Percentiles rank a stretch among this genome's conserved stretches.
Conservation (phyloP, 2,797 vertebrate species). For the Propithecus deckenii region DNA sequence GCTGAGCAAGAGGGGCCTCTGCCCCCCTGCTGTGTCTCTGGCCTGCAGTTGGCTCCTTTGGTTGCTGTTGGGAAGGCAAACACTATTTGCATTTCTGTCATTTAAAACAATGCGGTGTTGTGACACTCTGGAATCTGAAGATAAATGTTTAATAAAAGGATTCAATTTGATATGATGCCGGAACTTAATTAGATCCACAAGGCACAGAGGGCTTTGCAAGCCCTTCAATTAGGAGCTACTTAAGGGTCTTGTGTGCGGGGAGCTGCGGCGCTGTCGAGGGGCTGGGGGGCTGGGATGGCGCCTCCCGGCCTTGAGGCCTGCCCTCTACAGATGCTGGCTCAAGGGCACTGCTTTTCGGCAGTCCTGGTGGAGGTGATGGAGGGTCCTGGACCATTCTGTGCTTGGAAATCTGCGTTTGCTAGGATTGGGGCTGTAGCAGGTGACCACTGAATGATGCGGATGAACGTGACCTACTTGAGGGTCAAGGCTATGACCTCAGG, state of each 20-base stretch:
- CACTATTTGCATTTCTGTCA: slow-evolving; percentile 71
- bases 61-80: slow-evolving; percentile 8
- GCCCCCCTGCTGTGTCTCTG: not conserved
- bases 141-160: slow-evolving; percentile 77
- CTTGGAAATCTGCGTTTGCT: not conserved
- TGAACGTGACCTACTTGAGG: slow-evolving; percentile 10
- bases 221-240: slow-evolving; percentile 59
- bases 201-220: slow-evolving; percentile 43
- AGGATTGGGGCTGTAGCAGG: not conserved
- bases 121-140: slow-evolving; percentile 71
- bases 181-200: slow-evolving; percentile 68
- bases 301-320: not conserved
- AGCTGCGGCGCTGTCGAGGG: not conserved
- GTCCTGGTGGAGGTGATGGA: not conserved
- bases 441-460: not conserved
- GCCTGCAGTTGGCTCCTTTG: not conserved
- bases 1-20: not conserved
- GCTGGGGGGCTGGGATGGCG: not conserved
- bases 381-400: not conserved
- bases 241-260: slow-evolving; percentile 26
- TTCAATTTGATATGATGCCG: slow-evolving; percentile 67
- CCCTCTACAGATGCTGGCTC: not conserved
- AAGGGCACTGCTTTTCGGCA: not conserved
- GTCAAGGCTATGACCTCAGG: not conserved
- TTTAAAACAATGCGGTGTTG: slow-evolving; percentile 71